phyloP scores from a whole-genome alignment of 2,113 vertebrate genomes.

The Gymnobelideus leadbeateri region DNA sequence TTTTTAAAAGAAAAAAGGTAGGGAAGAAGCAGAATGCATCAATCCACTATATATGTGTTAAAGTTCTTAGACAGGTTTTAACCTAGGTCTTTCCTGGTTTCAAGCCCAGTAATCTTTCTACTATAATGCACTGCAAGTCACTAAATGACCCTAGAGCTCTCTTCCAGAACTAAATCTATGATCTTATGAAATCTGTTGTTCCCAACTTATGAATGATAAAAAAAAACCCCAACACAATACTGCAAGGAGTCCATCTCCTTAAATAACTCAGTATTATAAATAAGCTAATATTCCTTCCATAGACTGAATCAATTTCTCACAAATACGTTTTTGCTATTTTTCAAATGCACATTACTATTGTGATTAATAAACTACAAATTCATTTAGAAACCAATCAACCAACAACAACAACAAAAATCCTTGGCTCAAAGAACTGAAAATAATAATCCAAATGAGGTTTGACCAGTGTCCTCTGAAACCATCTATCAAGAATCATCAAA shows the following conservation, averaged over 20 bases:
- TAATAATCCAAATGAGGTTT: background rate
- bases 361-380: background rate
- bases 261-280: background rate
- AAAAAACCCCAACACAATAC: background rate
- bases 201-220: background rate
- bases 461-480: background rate
- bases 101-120: background rate
- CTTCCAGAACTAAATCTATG: background rate
- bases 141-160: background rate
- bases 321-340: background rate
- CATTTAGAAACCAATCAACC: background rate
- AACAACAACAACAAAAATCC: background rate
- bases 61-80: background rate
- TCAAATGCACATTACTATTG: background rate
- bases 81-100: background rate
- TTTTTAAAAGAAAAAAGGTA: background rate
- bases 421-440: background rate
- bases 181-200: background rate
- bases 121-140: background rate
- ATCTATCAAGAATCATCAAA: background rate
- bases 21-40: background rate
- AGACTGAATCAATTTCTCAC: background rate
- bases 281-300: background rate
- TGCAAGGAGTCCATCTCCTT: background rate
- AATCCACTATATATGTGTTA: background rate